These are phyloP conservation scores for Chrysocyon brachyurus DNA, from an alignment of 2,797 vertebrate species.

Conservation along the genomic window DNA sequence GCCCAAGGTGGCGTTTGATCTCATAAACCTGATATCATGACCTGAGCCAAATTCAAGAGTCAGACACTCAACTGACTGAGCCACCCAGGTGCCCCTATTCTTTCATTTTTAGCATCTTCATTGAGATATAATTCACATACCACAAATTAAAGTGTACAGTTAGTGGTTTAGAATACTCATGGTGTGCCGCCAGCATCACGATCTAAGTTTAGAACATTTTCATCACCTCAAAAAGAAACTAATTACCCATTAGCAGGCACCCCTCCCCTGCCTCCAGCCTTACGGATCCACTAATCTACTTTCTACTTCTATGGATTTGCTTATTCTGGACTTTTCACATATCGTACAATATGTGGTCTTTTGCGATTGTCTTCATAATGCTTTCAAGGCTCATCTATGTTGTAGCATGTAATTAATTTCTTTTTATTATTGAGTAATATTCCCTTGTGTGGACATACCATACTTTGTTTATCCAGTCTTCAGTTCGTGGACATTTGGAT, in stretches of 20 bases:
- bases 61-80: not conserved
- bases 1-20: not conserved
- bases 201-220: constrained; percentile 50
- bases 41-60: not conserved
- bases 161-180: not conserved
- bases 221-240: constrained; percentile 35
- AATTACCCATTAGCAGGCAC: not conserved
- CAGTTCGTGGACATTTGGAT: not conserved
- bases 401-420: not conserved
- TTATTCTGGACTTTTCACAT: not conserved
- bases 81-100: not conserved
- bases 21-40: not conserved
- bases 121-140: constrained; percentile 40
- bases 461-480: not conserved
- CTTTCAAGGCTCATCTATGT: not conserved
- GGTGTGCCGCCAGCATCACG: not conserved
- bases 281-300: not conserved
- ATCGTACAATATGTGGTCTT: not conserved
- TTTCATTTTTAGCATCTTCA: constrained; percentile 34
- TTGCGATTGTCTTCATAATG: not conserved
- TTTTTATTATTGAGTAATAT: constrained; percentile 10
- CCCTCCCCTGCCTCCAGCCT: rapidly evolving
- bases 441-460: not conserved
- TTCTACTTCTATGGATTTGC: not conserved
- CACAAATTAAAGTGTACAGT: constrained; percentile 3